Base-by-base conservation (phyloP, 1,140 invertebrate genomes). In the Drosophila sturtevanti region DNA sequence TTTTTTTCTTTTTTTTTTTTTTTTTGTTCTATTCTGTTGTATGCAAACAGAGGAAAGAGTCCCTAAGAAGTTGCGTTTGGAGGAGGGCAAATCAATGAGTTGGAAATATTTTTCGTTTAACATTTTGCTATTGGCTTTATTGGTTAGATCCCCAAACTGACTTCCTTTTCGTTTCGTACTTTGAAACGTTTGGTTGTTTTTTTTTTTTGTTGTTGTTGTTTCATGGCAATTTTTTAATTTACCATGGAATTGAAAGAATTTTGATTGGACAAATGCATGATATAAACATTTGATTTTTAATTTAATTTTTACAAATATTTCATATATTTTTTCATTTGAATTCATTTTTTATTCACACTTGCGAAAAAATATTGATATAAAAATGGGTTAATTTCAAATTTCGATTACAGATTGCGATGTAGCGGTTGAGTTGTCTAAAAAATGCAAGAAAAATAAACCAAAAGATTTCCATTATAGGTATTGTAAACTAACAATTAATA, bases 71-170 rank as follows among this genome's bases (percentile, higher is more conserved):
- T 35, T 14, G 14, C 38, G 22, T 44, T 27, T 12, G 34, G 31
- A 84, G 76, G 73, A 70, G 66, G 80, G 79, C 72, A 90, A 56
- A 90, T 90, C 89, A 91, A 91, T 91, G 89, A 84, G 71, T 90
- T 78, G 89, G 89, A 91, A 91, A 90, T 70, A 72, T 84, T 90
- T 81, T 81, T 71, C 58, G 61, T 85, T 73, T 65, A 79, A 79
- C 64, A 73, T 79, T 78, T 79, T 56, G 63, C 69, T 79, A 71
- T 72, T 87, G 69, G 75, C 79, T 76, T 72, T 68, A 63, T 69
- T 64, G 72, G 14, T 65, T 51, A 31, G 41, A 41, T 70, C 16
- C 48, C n/a, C 21, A 10, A 31, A 48, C 41, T 38, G 35, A 35
- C 21, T 51, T 10, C 37, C 16, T 24, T 48, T 4, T 18, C 41